Conservation (phyloP, 2,113 vertebrate species). For the Anser cygnoides region DNA sequence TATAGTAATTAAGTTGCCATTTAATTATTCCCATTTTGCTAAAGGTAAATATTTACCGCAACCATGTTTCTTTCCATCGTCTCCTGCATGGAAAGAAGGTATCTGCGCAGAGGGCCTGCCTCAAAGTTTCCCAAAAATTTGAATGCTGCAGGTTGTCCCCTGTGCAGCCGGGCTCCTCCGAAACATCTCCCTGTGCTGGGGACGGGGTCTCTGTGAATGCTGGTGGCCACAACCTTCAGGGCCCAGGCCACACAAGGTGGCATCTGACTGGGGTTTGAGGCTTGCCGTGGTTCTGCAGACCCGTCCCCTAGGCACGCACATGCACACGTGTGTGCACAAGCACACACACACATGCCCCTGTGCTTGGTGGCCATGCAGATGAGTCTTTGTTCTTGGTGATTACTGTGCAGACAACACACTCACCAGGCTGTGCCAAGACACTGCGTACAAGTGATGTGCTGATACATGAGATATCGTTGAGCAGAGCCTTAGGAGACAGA, state of each 20-base stretch:
- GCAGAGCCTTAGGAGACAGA: constrained; percentile 71
- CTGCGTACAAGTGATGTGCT: constrained; percentile 33
- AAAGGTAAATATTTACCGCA: constrained; percentile 61
- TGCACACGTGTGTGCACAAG: neutral
- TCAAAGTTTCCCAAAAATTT: constrained; percentile 26
- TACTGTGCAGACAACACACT: constrained; percentile 69
- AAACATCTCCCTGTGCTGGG: neutral
- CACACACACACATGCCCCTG: neutral
- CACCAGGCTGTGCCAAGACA: constrained; percentile 45
- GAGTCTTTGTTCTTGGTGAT: constrained; percentile 76
- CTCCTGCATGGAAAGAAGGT: neutral
- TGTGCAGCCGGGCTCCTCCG: neutral
- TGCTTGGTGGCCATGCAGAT: neutral
- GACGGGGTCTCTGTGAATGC: neutral
- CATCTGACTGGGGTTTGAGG: neutral
- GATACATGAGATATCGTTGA: constrained; percentile 39
- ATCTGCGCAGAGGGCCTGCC: neutral
- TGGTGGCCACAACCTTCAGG: fast-evolving
- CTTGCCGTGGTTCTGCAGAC: fast-evolving
- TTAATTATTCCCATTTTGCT: constrained; percentile 42
- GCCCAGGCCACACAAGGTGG: neutral
- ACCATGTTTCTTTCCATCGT: neutral
- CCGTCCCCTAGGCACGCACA: neutral
- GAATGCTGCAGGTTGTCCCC: neutral
- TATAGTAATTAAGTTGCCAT: constrained; percentile 45